phyloP scores from a whole-genome alignment of 2,113 vertebrate genomes.

The Phasianus colchicus region DNA sequence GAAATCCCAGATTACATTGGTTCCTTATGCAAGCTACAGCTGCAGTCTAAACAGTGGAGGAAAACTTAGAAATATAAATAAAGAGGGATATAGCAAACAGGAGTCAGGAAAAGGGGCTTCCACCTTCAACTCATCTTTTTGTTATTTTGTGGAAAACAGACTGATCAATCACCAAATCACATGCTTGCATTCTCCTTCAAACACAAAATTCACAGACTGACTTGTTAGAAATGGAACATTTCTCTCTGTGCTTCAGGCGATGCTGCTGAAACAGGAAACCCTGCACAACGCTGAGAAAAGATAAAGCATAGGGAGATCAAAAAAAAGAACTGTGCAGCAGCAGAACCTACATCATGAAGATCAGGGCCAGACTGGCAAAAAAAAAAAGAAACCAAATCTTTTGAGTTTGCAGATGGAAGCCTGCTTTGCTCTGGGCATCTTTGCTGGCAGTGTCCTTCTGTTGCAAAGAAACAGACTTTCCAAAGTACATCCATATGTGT shows the following conservation, averaged over 20 bases:
- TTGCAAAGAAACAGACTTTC: neutral
- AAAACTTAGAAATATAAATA: neutral
- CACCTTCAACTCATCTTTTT: neutral
- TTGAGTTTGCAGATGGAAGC: constrained; percentile 64
- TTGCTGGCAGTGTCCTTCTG: constrained; percentile 14
- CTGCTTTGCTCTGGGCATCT: constrained; percentile 57
- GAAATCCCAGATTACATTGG: neutral
- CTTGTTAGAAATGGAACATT: neutral
- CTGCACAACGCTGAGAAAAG: constrained; percentile 29
- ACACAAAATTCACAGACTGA: neutral
- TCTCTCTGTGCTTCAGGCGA: neutral
- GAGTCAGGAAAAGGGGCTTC: neutral
- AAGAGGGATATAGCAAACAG: neutral
- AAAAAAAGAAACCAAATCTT: neutral
- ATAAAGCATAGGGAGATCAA: constrained; percentile 55
- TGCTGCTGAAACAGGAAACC: constrained; percentile 22
- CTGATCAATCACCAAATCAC: neutral
- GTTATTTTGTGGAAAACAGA: neutral
- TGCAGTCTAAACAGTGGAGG: neutral
- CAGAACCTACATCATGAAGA: constrained; percentile 37
- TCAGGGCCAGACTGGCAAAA: neutral
- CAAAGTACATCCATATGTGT: constrained; percentile 75
- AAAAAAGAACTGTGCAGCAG: constrained; percentile 44
- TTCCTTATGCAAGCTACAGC: neutral
- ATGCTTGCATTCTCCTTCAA: neutral